A percentile compares a stretch with the other conserved stretches of the same genome.
phyloP scores from a whole-genome alignment of 2,113 vertebrate species.

The Melierax canorus region DNA sequence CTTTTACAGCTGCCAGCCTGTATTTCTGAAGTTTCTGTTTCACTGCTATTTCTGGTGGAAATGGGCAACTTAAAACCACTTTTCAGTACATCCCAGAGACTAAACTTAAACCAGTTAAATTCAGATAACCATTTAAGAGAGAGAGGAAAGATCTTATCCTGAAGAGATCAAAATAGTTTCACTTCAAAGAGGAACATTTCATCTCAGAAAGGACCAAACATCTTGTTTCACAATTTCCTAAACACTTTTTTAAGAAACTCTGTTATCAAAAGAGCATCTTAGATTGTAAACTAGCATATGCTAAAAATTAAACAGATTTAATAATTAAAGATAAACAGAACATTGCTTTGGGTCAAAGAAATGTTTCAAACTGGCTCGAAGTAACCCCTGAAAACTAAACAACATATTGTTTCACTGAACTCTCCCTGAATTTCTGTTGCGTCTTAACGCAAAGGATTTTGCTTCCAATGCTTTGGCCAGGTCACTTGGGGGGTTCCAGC shows the following conservation, averaged over 20 bases:
- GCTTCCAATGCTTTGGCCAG: background rate
- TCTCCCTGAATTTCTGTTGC: background rate
- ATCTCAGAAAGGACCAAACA: constrained; percentile 2
- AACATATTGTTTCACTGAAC: background rate
- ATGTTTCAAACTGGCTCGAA: background rate
- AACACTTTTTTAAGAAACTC: background rate
- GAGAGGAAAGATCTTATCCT: background rate
- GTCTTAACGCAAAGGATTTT: background rate
- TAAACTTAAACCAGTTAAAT: background rate
- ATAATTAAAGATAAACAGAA: constrained; percentile 17
- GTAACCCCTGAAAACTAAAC: background rate
- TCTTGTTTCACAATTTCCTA: constrained; percentile 15
- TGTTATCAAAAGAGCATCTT: background rate
- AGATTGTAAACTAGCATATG: background rate
- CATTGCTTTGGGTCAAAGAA: constrained; percentile 7
- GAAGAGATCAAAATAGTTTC: background rate
- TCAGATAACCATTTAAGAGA: background rate
- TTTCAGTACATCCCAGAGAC: background rate
- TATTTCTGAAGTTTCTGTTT: background rate
- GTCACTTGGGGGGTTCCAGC: background rate
- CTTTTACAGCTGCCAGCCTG: background rate
- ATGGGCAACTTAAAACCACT: background rate
- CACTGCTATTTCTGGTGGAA: background rate
- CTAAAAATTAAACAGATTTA: constrained; percentile 28
- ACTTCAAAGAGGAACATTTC: constrained; percentile 33